Percentiles rank a stretch among this genome's conserved stretches.
Conservation (phyloP, 2,888 invertebrate species). For the Latrodectus elegans region DNA sequence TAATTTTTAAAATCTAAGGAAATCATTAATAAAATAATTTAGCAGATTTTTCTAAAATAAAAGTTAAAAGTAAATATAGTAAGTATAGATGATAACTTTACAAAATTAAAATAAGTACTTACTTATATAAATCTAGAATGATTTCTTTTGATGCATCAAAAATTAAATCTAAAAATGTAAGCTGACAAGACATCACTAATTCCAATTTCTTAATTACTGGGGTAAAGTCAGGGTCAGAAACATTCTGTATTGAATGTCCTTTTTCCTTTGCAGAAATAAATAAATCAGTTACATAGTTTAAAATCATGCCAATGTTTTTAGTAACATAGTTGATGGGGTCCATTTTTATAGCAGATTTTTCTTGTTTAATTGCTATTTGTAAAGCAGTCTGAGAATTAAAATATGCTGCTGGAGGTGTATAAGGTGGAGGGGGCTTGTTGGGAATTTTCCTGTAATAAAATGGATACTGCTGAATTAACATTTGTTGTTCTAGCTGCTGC, state of each 20-base stretch:
- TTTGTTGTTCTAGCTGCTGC: constrained; percentile 77
- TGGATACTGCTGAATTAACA: constrained; percentile 77
- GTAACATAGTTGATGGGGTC: constrained; percentile 36
- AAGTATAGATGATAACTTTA: neutral
- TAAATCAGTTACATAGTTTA: constrained; percentile 19
- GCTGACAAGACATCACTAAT: constrained; percentile 72
- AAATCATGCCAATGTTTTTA: constrained; percentile 25
- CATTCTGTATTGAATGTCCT: constrained; percentile 26
- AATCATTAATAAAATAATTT: neutral
- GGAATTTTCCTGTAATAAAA: constrained; percentile 82
- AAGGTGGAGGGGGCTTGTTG: constrained; percentile 85
- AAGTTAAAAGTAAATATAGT: neutral
- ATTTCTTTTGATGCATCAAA: constrained; percentile 75
- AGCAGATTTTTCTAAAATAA: neutral
- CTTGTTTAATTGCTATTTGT: constrained; percentile 20
- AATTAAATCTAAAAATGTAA: constrained; percentile 74
- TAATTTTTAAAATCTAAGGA: neutral
- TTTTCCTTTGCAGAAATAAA: constrained; percentile 32
- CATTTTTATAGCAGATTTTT: constrained; percentile 34
- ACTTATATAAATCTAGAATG: constrained; percentile 74
- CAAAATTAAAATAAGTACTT: neutral
- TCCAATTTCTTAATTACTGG: constrained; percentile 6
- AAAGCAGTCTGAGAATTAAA: constrained; percentile 3
- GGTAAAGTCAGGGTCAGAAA: constrained; percentile 1
- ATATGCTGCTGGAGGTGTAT: constrained; percentile 79